Base-by-base conservation (phyloP, 2,888 invertebrate species). In the Drosophila anomalata region DNA sequence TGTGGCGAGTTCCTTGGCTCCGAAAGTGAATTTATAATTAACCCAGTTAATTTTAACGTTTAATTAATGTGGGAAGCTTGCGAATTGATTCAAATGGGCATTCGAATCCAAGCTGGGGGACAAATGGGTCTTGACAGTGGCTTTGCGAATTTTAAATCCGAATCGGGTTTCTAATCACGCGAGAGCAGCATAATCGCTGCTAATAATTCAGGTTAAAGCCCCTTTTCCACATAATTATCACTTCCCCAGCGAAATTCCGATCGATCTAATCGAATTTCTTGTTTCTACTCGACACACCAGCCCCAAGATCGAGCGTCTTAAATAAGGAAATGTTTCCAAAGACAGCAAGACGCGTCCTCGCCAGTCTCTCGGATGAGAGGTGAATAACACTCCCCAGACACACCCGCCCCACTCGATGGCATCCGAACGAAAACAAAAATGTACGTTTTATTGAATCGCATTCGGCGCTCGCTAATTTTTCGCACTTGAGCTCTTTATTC, bases 11-110 rank as follows among this genome's bases (percentile, higher is more conserved):
- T 51, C 67, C 39, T 26, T 24, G 52, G 54, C 48, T 80, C 73
- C 66, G 76, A 85, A 85, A 83, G 82, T 79, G 85, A 83, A 85
- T 83, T 77, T 59, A 76, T 85, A 82, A 83, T 83, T 68, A 70
- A 70, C 70, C 62, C 52, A 59, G 55, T 70, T 71, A 26, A 69
- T 72, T 68, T 26, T 31, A 60, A 44, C 53, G 62, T 55, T 67
- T 78, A 79, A 84, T 84, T 78, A 79, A 74, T 78, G 78, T 79
- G 79, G 73, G 78, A 82, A 78, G 65, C 57, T 41, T 36, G 17
- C 17, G 26, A 31, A 44, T 48, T 57, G 50, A 26, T 52, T 51
- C 52, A 39, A 50, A 54, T 50, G 22, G 52, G 17, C 50, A 42
- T 58, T 39, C 4, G 36, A 36, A 36, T 36, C 36, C n/a, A 22